Base-by-base conservation (phyloP, 2,888 invertebrate genomes). In the Unio delphinus region DNA sequence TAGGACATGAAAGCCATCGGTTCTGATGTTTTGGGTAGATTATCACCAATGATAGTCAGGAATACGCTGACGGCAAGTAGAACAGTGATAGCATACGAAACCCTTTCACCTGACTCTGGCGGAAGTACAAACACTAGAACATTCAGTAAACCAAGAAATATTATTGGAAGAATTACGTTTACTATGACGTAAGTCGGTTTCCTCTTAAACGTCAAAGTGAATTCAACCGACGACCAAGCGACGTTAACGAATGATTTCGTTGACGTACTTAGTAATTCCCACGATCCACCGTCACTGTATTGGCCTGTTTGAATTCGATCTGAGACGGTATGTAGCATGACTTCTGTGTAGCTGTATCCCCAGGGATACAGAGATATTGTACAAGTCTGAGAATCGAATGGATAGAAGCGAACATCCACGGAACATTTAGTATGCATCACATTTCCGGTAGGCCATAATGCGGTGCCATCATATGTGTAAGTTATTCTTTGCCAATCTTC, bases 11-110 rank as follows among this genome's bases (percentile, higher is more conserved):
- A 59, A 8, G 80, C 76, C 57, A 80, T 70, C 1, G 78, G 80
- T 23, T 75, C 74, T 0, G 80, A 76, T 2, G 72, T 75, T 45
- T 67, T 68, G 4, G 80, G 80, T n/a, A 80, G 62, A 58, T 68
- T 75, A 18, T 76, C 78, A 56, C 73, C 74, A 4, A 80, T 73
- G 61, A 80, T 76, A 0, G 80, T 80, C 68, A 80, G 68, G 57
- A 76, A 80, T 4, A 80, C 78, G 11, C 78, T 76, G 65, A 76
- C 75, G 0, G 80, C 68, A 18, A 80, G 66, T n/a, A 80, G 69
- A n/a, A 78, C 80, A 18, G 80, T 80, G 17, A 80, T 76, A 23
- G 73, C 72, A 30, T 70, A 80, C 0, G 76, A 75, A 8, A 80
- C 74, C 8, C 78, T 61, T 64, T 80, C 80, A 15, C 80, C 80